Evolutionary conservation across 2,113 vertebrate species (phyloP), one percentile per base, ranked within the genome.

Genomic region (Actenoides lindsayi): DNA sequence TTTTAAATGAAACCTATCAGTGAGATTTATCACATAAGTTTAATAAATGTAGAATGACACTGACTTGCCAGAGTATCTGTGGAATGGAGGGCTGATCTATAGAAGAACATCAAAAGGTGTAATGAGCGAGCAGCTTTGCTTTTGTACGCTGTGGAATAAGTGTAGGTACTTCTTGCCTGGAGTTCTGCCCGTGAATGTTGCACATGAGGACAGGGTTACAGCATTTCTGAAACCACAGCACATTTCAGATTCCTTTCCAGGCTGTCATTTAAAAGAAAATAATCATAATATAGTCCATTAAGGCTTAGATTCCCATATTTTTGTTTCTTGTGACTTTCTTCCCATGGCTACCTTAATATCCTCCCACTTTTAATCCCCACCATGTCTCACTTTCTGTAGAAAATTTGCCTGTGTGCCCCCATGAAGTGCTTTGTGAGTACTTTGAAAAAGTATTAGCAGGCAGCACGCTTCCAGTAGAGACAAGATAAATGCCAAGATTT

Each of bases 141-240:
- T 91, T 77, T 69, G 90, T 93, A 30, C 23, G 9, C 59, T 16
- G 10, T 75, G 69, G 85, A 96, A 62, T 89, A 97, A 92, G 76
- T 65, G 59, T 87, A 97, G 91, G 73, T 65, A 59, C 73, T 75
- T 80, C 88, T 82, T 59, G 63, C 87, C 79, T 9, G 4, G 88
- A 65, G 84, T 91, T 96, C 69, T 84, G 48, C 63, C 79, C 62
- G 39, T 63, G 67, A 89, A 77, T 33, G 68, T 68, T 76, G 75
- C 81, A 73, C 50, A 30, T 53, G 50, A 92, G 68, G 75, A 62
- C 59, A 69, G 33, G 62, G 67, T 44, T 74, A 35, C 57, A n/a
- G 74, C 17, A 4, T 80, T 74, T 80, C 54, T 48, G 56, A 91
- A 88, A 37, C 24, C 19, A 4, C 39, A 56, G 56, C 0, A 2